Evolutionary conservation across 2,113 vertebrate genomes (phyloP), one percentile per base, ranked within the genome.

Genomic region (Rhynchomys soricoides): DNA sequence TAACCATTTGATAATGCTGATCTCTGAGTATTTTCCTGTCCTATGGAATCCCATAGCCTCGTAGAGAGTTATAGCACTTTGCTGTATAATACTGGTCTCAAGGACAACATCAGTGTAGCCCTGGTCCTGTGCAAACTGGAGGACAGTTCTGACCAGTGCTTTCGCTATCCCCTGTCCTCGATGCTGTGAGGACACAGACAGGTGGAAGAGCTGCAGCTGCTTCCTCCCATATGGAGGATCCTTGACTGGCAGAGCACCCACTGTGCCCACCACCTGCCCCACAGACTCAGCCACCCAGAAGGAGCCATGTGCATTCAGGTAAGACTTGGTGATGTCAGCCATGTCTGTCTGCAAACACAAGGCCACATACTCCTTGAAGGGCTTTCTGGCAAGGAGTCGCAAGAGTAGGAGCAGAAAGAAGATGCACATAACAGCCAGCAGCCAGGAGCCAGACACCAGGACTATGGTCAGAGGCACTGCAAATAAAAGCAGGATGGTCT

Each of bases 231-330:
- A 10, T 7, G 52, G 16, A 15, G 86, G 22, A 3, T 55, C 16
- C 43, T 52, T 0, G 0, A 12, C 7, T 0, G 85, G 90, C 17
- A 86, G 66, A 40, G 57, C 86, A 1, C 68, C 95, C 48, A 98
- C 98, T 0, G 40, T 98, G 43, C 97, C 98, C 55, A 98, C 95
- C 64, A 98, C 95, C 48, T 70, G 37, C 12, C 90, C 95, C 26
- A 62, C 88, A 9, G 68, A 88, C 83, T 98, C 97, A 5, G 89
- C 97, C 91, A 98, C 98, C 97, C 97, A 97, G 97, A 98, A 98
- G 87, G 97, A 97, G 22, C 94, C 96, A 2, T 0, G 0, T 1
- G 37, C 22, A 5, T 37, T 64, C 22, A 97, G 1, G 91, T 97
- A 98, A 89, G 83, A 68, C 55, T 96, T 96, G 55, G 74, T 81